Evolutionary conservation across 1,140 invertebrate species (phyloP), one percentile per base, ranked within the genome.

Genomic region (Drosophila trapezifrons): DNA sequence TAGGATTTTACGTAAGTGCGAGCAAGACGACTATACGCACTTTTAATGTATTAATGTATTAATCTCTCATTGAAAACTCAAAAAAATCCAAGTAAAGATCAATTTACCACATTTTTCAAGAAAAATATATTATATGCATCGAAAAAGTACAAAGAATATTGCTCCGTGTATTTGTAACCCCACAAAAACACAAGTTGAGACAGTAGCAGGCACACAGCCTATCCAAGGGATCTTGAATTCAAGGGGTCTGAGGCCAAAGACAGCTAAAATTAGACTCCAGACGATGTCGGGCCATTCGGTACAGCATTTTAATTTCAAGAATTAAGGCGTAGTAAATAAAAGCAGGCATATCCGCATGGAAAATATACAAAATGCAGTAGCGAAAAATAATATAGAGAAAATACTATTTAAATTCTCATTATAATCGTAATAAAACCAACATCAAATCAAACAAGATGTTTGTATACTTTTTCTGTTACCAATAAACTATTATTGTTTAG

Each of bases 251-350:
- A 71, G 64, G 51, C 52, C 65, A 70, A 20, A 57, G 55, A 38
- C 70, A 49, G 64, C 83, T 87, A 87, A 87, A 87, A 89, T 87
- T 87, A 87, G 83, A 87, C 84, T 87, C 84, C 83, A 87, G 83
- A 87, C 83, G 67, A 20, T 47, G 58, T 51, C 67, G 38, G 70
- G 70, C 46, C 80, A 80, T 66, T 56, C 65, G 49, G 82, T 66
- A 79, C 60, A 87, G 83, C 66, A 78, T 87, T 86, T 87, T 87
- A 87, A 83, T 87, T 87, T 77, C 59, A 65, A 64, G 72, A 64
- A 83, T 83, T 83, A 83, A 67, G 62, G 75, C 82, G 82, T 60
- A 81, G 78, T 78, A 81, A 85, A 77, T 86, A 72, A 72, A 79
- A 37, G 32, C 38, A 32, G 42, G 22, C 57, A 43, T 62, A 51